Conservation (phyloP, 2,888 invertebrate species). For the Cataglyphis altisquamis region DNA sequence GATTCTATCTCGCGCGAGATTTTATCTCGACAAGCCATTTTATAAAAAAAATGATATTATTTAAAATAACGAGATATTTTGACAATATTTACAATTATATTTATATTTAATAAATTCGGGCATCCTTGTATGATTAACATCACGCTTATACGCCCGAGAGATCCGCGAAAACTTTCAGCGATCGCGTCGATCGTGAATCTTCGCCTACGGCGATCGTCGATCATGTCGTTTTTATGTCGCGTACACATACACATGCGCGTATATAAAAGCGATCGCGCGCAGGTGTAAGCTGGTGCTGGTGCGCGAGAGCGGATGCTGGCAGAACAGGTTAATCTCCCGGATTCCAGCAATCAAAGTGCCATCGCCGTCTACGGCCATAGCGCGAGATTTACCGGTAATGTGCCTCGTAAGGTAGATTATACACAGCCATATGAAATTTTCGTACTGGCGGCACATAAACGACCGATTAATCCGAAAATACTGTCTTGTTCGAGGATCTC, state of each 20-base stretch:
- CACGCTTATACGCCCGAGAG: slow-evolving; percentile 4
- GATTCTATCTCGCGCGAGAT: slow-evolving; percentile 33
- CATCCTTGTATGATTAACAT: neutral
- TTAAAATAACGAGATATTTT: neutral
- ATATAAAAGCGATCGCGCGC: slow-evolving; percentile 34
- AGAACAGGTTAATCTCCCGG: slow-evolving; percentile 82
- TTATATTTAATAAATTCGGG: neutral
- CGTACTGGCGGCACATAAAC: slow-evolving; percentile 77
- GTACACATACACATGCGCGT: neutral
- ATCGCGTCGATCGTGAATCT: slow-evolving; percentile 53
- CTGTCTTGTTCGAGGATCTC: slow-evolving; percentile 72
- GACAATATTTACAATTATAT: neutral
- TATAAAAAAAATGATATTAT: neutral
- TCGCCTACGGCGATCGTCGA: slow-evolving; percentile 45
- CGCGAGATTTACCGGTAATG: slow-evolving; percentile 82
- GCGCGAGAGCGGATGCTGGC: slow-evolving; percentile 54
- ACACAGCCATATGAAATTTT: slow-evolving; percentile 70
- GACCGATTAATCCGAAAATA: slow-evolving; percentile 83
- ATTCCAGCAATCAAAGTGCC: slow-evolving; percentile 78
- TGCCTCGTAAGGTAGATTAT: slow-evolving; percentile 78
- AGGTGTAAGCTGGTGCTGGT: slow-evolving; percentile 58
- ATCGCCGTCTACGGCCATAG: slow-evolving; percentile 76
- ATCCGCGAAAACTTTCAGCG: slow-evolving; percentile 28
- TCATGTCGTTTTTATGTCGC: slow-evolving; percentile 45
- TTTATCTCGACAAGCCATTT: slow-evolving; percentile 27